These are phyloP conservation scores for Barbus barbus DNA, from an alignment of 2,113 vertebrate genomes.

Conservation along the genomic window DNA sequence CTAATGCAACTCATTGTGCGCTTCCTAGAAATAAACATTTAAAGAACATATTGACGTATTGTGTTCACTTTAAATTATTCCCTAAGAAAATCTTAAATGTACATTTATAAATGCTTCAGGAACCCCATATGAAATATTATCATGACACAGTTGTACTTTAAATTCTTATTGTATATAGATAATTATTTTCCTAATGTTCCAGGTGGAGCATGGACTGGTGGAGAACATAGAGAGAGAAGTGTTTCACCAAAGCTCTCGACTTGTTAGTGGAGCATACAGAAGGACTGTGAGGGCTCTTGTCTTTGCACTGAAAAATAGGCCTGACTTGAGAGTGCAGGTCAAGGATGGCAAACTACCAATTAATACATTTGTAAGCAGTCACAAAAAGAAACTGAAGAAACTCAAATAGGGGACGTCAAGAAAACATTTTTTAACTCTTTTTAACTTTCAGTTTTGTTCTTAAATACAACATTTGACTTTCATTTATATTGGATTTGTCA, in stretches of 20 bases:
- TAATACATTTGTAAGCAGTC: conserved; percentile 79
- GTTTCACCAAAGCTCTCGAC: conserved; percentile 88
- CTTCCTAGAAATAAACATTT: too few relatives aligned
- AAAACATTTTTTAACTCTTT: too few relatives aligned
- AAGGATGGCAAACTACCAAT: conserved; percentile 78
- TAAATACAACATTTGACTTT: conserved; percentile 13
- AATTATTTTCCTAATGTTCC: conserved; percentile 10
- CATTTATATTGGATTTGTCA: neutral
- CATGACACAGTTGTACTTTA: neutral
- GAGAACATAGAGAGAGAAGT: conserved; percentile 95
- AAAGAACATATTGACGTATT: too few relatives aligned
- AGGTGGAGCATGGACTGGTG: conserved; percentile 88
- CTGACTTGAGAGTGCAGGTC: conserved; percentile 80
- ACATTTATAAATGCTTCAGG: too few relatives aligned
- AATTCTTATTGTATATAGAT: neutral
- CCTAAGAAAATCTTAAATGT: too few relatives aligned
- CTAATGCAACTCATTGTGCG: too few relatives aligned
- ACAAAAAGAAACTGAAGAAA: conserved; percentile 81
- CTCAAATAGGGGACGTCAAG: neutral
- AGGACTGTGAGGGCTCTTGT: conserved; percentile 87
- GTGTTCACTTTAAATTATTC: too few relatives aligned
- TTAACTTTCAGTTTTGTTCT: neutral
- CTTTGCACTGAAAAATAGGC: conserved; percentile 90
- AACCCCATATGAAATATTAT: neutral
- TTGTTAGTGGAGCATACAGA: conserved; percentile 86